phyloP scores from a whole-genome alignment of 2,113 vertebrate genomes.

The Oxyura jamaicensis region DNA sequence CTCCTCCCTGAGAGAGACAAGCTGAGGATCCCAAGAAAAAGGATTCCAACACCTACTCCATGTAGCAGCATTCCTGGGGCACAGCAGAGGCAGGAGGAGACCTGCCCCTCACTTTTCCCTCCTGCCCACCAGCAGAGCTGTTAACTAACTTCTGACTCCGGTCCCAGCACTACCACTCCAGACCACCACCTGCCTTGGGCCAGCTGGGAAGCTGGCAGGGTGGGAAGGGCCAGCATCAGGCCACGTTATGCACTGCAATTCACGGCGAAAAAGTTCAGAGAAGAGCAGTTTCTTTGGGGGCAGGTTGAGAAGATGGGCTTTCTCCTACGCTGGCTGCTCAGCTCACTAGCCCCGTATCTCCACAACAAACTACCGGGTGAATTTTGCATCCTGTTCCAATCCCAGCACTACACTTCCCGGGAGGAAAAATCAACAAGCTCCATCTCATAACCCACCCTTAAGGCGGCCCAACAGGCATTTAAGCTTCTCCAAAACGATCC shows the following conservation, averaged over 20 bases:
- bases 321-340: no score
- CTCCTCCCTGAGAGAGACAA: rapidly evolving
- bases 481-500: background rate
- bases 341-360: rapidly evolving
- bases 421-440: background rate
- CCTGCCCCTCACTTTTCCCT: background rate
- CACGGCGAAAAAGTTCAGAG: background rate
- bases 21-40: background rate
- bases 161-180: background rate
- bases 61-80: background rate
- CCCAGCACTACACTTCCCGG: background rate
- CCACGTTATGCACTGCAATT: rapidly evolving
- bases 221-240: background rate
- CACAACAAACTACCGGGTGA: rapidly evolving
- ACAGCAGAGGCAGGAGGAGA: background rate
- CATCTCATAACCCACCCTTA: background rate
- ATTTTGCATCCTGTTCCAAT: background rate
- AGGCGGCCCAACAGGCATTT: background rate
- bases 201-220: background rate
- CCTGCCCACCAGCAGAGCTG: rapidly evolving
- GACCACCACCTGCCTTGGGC: rapidly evolving
- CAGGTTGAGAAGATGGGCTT: background rate
- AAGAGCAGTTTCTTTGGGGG: rapidly evolving
- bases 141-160: no score
- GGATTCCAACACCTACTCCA: background rate